Percentiles rank a stretch among this genome's conserved stretches.
phyloP scores from a whole-genome alignment of 2,797 vertebrate genomes.

The Sebastes glaucus region DNA sequence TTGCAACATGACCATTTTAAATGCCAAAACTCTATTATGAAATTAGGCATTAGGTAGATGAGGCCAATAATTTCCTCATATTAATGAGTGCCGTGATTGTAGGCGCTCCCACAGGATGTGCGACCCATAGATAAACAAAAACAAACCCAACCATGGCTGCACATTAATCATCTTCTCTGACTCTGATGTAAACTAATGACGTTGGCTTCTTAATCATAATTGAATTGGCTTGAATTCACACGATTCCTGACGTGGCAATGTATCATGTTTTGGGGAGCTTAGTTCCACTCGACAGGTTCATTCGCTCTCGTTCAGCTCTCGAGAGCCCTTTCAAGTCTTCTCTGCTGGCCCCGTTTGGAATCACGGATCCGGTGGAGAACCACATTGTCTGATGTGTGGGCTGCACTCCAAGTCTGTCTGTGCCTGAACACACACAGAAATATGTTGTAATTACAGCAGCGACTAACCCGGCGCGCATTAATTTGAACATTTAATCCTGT shows the following conservation, averaged over 20 bases:
- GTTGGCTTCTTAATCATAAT: constrained; percentile 46
- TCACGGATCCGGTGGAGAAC: constrained; percentile 13
- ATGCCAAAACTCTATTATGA: constrained; percentile 1
- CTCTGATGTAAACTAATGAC: constrained; percentile 53
- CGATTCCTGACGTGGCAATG: constrained; percentile 38
- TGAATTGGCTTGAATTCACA: constrained; percentile 51
- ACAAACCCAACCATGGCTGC: constrained; percentile 29
- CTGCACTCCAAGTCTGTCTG: constrained; percentile 28
- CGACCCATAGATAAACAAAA: constrained; percentile 17
- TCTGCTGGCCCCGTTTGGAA: not conserved
- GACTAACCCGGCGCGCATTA: not conserved
- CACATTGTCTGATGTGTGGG: constrained; percentile 46
- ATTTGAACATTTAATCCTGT: constrained; percentile 29
- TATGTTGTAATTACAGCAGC: constrained; percentile 12
- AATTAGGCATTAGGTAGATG: constrained; percentile 1
- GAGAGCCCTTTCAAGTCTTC: constrained; percentile 39
- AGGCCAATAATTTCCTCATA: constrained; percentile 6
- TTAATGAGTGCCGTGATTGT: constrained; percentile 9
- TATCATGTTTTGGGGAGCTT: constrained; percentile 58
- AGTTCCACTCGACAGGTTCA: constrained; percentile 54
- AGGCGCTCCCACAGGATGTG: constrained; percentile 20
- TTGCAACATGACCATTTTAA: not conserved
- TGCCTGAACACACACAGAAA: constrained; percentile 11
- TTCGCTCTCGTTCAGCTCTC: constrained; percentile 3
- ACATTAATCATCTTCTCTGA: constrained; percentile 58